Conservation (phyloP, 1,140 invertebrate genomes). For the Aleiodes sp. region DNA sequence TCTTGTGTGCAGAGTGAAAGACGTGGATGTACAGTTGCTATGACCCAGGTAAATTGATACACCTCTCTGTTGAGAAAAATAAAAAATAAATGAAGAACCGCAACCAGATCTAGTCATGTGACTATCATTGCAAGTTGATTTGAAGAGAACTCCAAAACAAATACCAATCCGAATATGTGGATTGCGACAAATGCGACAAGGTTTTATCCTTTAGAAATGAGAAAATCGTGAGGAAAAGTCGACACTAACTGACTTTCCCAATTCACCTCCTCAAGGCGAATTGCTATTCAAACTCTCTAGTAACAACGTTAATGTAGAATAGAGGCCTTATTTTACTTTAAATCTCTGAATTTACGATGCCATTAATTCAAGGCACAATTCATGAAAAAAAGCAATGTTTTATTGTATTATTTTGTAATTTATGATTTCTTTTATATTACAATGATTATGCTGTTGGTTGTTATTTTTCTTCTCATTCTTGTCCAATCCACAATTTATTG, state of each 20-base stretch:
- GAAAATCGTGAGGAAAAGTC: conserved; percentile 13
- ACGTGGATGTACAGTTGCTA: conserved; percentile 34
- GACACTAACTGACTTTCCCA: conserved; percentile 7
- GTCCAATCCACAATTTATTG: background rate
- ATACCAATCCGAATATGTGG: too few species aligned
- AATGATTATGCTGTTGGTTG: background rate
- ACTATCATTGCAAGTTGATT: background rate
- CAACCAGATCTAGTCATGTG: background rate
- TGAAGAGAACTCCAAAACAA: too few species aligned
- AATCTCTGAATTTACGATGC: background rate
- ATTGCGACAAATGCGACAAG: too few species aligned
- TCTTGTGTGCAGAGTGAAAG: background rate
- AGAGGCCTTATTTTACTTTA: background rate
- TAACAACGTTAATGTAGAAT: background rate
- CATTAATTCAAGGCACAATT: background rate
- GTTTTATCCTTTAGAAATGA: conserved; percentile 4
- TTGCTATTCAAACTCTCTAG: background rate
- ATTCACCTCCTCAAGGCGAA: background rate
- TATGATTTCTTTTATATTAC: background rate
- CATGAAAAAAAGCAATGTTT: background rate
- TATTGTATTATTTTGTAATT: background rate
- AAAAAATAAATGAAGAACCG: background rate
- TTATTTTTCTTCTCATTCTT: too few species aligned
- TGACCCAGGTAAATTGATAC: conserved; percentile 28
- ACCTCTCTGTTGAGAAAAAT: too few species aligned